Evolutionary conservation across 2,888 invertebrate species (phyloP).

Genomic region (Apoda limacodes): DNA sequence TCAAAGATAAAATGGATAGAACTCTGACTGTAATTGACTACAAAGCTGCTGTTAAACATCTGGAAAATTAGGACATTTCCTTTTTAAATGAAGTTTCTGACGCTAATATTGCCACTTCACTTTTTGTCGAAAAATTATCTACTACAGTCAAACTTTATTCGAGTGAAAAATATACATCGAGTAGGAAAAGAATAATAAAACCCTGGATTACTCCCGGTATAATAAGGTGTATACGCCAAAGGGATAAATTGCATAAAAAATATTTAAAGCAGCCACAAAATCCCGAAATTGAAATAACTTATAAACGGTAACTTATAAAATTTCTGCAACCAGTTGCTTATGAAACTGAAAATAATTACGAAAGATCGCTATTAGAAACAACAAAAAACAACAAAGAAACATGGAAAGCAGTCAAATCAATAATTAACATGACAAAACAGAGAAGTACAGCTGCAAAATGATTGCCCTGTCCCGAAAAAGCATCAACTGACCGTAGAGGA

Average conservation of each 20-base stretch:
- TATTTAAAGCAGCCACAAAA: not conserved
- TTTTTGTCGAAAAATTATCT: conserved; percentile 1
- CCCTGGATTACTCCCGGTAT: too few species aligned
- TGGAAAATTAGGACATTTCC: not conserved
- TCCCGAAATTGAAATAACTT: not conserved
- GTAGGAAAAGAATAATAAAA: too few species aligned
- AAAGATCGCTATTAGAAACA: not conserved
- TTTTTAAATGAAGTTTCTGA: not conserved
- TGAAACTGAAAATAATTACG: too few species aligned
- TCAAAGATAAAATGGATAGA: not conserved
- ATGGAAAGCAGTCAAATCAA: too few species aligned
- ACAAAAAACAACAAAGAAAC: not conserved
- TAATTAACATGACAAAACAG: not conserved
- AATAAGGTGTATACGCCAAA: not conserved
- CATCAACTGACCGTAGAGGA: too few species aligned
- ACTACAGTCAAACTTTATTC: not conserved
- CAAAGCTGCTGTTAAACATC: not conserved
- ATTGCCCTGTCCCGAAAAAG: too few species aligned
- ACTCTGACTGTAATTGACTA: too few species aligned
- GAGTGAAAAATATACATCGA: too few species aligned
- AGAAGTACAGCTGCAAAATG: too few species aligned
- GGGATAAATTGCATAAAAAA: conserved; percentile 1
- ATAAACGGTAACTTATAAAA: conserved; percentile 1
- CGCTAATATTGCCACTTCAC: not conserved
- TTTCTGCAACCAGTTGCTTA: too few species aligned